Conservation (phyloP, 2,113 vertebrate genomes). For the Proteles cristata region DNA sequence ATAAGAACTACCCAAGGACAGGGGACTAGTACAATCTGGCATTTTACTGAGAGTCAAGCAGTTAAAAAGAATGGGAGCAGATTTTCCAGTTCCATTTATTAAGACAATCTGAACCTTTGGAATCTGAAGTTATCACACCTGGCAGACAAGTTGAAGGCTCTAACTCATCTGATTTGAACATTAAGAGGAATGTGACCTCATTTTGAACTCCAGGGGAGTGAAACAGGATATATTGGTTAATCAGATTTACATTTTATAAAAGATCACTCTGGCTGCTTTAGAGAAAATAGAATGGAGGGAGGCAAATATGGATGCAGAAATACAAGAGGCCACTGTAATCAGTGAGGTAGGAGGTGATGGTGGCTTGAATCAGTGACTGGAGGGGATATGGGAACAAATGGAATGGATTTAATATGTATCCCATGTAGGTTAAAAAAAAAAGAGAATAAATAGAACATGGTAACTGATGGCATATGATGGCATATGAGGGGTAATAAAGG, state of each 20-base stretch:
- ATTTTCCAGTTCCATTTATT: conserved; percentile 53
- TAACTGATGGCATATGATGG: not conserved
- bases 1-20: not conserved
- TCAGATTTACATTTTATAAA: conserved; percentile 71
- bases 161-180: conserved; percentile 72
- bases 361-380: not conserved
- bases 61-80: not conserved
- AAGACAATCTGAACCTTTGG: conserved; percentile 69
- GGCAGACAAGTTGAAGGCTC: conserved; percentile 50
- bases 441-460: not conserved
- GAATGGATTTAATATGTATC: not conserved
- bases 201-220: conserved; percentile 70
- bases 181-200: conserved; percentile 73
- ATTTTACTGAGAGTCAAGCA: not conserved
- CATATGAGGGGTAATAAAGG: not conserved
- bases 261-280: conserved; percentile 64
- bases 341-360: not conserved
- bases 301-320: not conserved
- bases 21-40: not conserved
- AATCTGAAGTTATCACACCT: conserved; percentile 68
- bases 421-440: not conserved
- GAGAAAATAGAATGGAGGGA: conserved; percentile 63
- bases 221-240: conserved; percentile 71
- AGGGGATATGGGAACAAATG: not conserved
- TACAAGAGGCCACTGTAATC: conserved; percentile 12